Evolutionary conservation across 1,140 invertebrate species (phyloP).

Genomic region (Cyclina sinensis): DNA sequence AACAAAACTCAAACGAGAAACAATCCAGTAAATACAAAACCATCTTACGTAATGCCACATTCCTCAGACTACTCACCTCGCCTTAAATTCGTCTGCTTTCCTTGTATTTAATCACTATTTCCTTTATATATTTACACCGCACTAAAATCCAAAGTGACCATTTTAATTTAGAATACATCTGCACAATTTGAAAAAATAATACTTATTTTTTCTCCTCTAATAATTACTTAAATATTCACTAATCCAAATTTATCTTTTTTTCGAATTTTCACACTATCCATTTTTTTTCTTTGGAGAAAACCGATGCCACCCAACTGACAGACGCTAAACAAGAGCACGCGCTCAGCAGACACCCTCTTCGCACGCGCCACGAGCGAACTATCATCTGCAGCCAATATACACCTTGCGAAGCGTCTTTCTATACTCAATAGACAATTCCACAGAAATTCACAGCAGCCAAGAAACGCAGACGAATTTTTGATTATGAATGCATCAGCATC

Average conservation of each 20-base stretch:
- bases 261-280: slow-evolving; percentile 29
- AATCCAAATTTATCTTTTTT: slow-evolving; percentile 9
- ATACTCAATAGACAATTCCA: slow-evolving; percentile 26
- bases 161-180: slow-evolving; percentile 34
- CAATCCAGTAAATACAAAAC: background rate
- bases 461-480: slow-evolving; percentile 57
- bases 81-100: background rate
- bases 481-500: slow-evolving; percentile 52
- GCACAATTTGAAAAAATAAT: slow-evolving; percentile 8
- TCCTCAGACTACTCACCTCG: slow-evolving; percentile 28
- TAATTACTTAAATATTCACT: background rate
- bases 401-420: slow-evolving; percentile 10
- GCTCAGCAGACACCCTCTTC: slow-evolving; percentile 48
- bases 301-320: slow-evolving; percentile 43
- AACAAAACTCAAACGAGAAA: background rate
- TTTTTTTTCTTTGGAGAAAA: slow-evolving; percentile 34
- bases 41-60: slow-evolving; percentile 38
- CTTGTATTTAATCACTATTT: slow-evolving; percentile 1
- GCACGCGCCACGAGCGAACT: slow-evolving; percentile 29
- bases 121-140: slow-evolving; percentile 38
- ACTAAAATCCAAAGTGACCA: slow-evolving; percentile 51
- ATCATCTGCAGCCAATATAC: slow-evolving; percentile 34
- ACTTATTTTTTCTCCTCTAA: background rate
- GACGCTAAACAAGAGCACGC: slow-evolving; percentile 40
- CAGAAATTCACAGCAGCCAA: slow-evolving; percentile 42